Percentiles rank a stretch among this genome's conserved stretches.
Conservation (phyloP, 2,797 vertebrate species). For the Acanthis flammea region DNA sequence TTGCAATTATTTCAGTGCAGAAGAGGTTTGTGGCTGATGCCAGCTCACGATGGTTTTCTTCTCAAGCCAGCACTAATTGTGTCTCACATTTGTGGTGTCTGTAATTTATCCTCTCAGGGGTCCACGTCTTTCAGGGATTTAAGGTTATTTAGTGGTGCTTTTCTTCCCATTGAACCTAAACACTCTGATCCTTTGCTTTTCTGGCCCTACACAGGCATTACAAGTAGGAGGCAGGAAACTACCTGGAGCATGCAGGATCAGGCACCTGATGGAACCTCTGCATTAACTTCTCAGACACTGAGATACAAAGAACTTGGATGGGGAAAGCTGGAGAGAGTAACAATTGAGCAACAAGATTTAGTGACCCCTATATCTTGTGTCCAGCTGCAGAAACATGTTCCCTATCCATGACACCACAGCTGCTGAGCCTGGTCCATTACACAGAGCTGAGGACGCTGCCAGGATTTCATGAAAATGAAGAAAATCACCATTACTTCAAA, state of each 20-base stretch:
- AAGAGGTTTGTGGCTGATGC: not conserved
- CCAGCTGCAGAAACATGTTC: rapidly evolving
- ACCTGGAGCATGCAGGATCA: not conserved
- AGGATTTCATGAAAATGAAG: not conserved
- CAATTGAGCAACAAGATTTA: rapidly evolving
- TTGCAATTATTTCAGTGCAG: not conserved
- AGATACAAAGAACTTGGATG: not conserved
- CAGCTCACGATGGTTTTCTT: not conserved
- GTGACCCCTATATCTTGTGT: not conserved
- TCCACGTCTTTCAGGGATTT: not conserved
- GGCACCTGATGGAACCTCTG: not conserved
- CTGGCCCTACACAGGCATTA: not conserved
- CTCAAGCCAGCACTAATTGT: not conserved
- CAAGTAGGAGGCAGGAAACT: not conserved
- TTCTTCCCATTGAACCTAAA: not conserved
- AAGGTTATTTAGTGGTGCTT: not conserved
- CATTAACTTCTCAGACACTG: not conserved
- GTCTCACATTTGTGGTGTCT: not conserved
- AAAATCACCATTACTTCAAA: not conserved
- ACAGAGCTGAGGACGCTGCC: not conserved
- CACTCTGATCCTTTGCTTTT: not conserved
- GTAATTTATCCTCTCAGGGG: not conserved
- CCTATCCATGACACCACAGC: not conserved
- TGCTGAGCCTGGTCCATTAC: not conserved
- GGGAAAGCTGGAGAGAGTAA: not conserved